phyloP scores from a whole-genome alignment of 2,113 vertebrate genomes.

The Brachypteracias leptosomus region DNA sequence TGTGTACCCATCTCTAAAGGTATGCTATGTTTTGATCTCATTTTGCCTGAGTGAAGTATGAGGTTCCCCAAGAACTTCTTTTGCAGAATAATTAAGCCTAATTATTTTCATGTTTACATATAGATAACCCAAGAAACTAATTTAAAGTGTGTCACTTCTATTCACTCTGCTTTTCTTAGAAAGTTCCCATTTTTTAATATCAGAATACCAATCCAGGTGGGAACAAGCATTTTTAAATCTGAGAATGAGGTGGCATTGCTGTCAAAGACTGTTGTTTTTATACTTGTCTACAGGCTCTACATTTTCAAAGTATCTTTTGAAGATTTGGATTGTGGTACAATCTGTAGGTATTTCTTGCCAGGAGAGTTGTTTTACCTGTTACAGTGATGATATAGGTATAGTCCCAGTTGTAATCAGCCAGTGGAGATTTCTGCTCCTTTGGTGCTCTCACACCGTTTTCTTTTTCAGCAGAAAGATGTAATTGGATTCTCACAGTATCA shows the following conservation, averaged over 20 bases:
- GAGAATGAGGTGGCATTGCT: background rate
- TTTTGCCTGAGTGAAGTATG: background rate
- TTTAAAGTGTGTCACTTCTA: background rate
- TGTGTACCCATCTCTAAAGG: background rate
- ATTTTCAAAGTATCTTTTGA: background rate
- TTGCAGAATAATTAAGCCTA: background rate
- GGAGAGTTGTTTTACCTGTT: background rate
- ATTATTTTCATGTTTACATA: background rate
- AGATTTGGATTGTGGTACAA: background rate
- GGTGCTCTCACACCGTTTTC: background rate
- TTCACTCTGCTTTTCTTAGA: background rate
- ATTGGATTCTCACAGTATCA: background rate
- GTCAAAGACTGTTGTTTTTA: background rate
- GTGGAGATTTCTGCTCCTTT: background rate
- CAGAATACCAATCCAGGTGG: background rate
- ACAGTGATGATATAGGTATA: background rate
- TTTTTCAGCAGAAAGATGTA: background rate
- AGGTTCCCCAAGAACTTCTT: background rate
- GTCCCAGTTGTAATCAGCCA: background rate
- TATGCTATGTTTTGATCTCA: background rate
- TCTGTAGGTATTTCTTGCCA: background rate
- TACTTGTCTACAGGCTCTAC: background rate
- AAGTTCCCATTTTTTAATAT: background rate
- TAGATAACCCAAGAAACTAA: background rate
- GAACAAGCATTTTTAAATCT: background rate